Conservation (phyloP, 2,888 invertebrate species). For the Scaptomyza cyrtandrae region DNA sequence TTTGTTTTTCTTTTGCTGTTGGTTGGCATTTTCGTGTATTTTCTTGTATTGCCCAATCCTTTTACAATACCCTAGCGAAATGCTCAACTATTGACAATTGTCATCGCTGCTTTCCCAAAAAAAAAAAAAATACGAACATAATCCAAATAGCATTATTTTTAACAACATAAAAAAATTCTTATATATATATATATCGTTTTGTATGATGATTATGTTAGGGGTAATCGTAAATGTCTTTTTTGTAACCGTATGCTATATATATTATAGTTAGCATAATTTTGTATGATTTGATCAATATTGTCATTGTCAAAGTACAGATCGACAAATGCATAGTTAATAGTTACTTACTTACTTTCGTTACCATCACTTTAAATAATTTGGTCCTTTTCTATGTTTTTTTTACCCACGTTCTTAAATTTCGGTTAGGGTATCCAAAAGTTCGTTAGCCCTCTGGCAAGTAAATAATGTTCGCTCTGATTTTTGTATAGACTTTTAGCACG, state of each 20-base stretch:
- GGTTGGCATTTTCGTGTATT: constrained; percentile 11
- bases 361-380: too few relatives aligned
- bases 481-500: constrained; percentile 42
- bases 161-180: constrained; percentile 5
- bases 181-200: not conserved
- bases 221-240: not conserved
- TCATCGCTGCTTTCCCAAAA: constrained; percentile 1
- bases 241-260: not conserved
- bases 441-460: not conserved
- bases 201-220: not conserved
- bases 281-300: too few relatives aligned
- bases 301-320: too few relatives aligned
- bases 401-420: not conserved
- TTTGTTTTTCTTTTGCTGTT: constrained; percentile 7
- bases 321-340: too few relatives aligned
- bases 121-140: not conserved
- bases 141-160: not conserved
- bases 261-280: not conserved
- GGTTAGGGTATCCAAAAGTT: constrained; percentile 6
- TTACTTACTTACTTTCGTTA: too few relatives aligned
- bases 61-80: constrained; percentile 32
- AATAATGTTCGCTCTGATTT: constrained; percentile 17
- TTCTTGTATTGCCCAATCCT: constrained; percentile 24
- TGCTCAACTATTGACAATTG: constrained; percentile 27
- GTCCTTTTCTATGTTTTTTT: not conserved